Evolutionary conservation across 2,113 vertebrate species (phyloP).

Genomic region (Callipepla squamata): DNA sequence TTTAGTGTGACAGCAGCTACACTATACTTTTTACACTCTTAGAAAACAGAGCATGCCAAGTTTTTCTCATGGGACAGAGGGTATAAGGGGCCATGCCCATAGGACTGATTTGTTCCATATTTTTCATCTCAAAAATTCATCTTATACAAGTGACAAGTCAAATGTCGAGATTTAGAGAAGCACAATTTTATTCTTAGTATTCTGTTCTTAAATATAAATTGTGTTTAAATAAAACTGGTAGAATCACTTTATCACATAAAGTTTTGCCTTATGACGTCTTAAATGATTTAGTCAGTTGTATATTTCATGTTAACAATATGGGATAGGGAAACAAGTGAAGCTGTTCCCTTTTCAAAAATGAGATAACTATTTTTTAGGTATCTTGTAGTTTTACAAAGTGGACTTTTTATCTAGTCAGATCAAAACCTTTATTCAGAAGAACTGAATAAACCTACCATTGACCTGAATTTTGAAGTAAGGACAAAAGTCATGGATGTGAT

Average conservation of each 20-base stretch:
- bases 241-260: not conserved
- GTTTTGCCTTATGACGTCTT: not conserved
- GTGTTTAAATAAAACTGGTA: not conserved
- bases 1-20: not conserved
- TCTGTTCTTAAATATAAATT: not conserved
- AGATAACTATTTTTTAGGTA: not conserved
- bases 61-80: not conserved
- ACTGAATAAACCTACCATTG: not conserved
- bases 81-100: not conserved
- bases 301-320: conserved; percentile 9
- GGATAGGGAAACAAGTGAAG: not conserved
- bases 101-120: not conserved
- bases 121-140: not conserved
- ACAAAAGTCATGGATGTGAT: not conserved
- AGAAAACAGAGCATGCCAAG: not conserved
- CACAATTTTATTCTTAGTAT: not conserved
- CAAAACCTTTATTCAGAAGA: not conserved
- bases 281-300: not conserved
- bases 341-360: not conserved
- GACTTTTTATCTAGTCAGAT: not conserved
- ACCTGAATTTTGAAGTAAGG: not conserved
- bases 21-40: not conserved
- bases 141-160: not conserved
- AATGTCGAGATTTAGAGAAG: not conserved
- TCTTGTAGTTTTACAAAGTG: not conserved